Base-by-base conservation (phyloP, 2,888 invertebrate genomes). In the Spisula subtruncata region DNA sequence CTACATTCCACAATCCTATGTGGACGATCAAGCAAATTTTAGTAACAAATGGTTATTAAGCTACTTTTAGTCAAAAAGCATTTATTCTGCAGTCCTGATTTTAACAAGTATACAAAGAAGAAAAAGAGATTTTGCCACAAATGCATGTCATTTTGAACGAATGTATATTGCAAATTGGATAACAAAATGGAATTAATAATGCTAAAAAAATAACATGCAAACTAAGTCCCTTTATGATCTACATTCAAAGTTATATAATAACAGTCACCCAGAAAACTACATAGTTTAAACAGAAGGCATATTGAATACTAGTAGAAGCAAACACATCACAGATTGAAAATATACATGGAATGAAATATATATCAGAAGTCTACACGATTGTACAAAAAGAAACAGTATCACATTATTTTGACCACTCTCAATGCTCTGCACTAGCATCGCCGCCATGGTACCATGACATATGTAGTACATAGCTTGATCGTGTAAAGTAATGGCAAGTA, bases 321-420 rank as follows among this genome's bases (percentile, higher is more conserved):
- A n/a, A 66, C 60, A 66, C 60, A 66, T 66, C 60, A 66, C 56
- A 56, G 56, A 16, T 66, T 66, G 25, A 66, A 66, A 66, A 66
- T 66, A 66, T 66, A 66, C 60, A 66, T 66, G 60, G 60, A 66
- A 66, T 25, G 60, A 25, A 25, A 66, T n/a, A 10, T 66, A 66
- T 25, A 66, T 66, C 60, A 66, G 60, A 66, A 66, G 60, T 10
- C 25, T 2, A 66, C 25, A 25, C 25, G n/a, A 66, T 66, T 66
- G 60, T 66, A 66, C 18, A 66, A 66, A 66, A 66, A n/a, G n/a
- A n/a, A n/a, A 66, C 60, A 66, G 60, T 66, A 66, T 66, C 60
- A 66, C 60, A 66, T 66, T n/a, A 66, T 25, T 66, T 25, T 25
- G 25, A 66, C 10, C 51, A 51, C 51, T 25, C n/a, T 25, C 10